Evolutionary conservation across 2,888 invertebrate species (phyloP).

Genomic region (Tetanocera ferruginea): DNA sequence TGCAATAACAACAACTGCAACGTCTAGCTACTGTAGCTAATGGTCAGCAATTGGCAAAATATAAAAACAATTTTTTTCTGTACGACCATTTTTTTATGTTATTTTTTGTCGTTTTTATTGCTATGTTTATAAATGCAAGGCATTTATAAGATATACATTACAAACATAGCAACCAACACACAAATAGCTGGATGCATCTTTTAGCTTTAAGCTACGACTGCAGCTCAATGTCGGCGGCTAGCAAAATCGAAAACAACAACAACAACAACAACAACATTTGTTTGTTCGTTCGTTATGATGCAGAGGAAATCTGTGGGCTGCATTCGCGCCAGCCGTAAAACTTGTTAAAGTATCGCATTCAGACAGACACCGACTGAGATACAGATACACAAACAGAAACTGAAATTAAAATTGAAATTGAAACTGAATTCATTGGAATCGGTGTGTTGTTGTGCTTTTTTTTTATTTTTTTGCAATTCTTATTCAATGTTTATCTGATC

Average conservation of each 20-base stretch:
- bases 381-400: neutral
- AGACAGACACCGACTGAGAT: neutral
- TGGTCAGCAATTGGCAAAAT: constrained; percentile 22
- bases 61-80: neutral
- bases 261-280: neutral
- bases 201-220: neutral
- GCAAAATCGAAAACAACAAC: neutral
- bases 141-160: constrained; percentile 27
- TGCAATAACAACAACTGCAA: constrained; percentile 6
- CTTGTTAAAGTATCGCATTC: neutral
- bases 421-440: constrained; percentile 27
- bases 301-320: constrained; percentile 30
- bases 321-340: neutral
- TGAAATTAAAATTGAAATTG: constrained; percentile 17
- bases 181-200: constrained; percentile 10
- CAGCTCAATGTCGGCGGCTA: neutral
- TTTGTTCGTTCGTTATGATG: neutral
- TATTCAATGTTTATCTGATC: constrained; percentile 1
- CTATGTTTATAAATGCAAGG: constrained; percentile 26
- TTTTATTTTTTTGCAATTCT: neutral
- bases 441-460: neutral
- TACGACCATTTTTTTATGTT: neutral
- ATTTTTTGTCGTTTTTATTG: neutral
- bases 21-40: constrained; percentile 9
- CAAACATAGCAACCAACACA: neutral